Conservation (phyloP, 2,888 invertebrate genomes). For the Cylloceria caligata region DNA sequence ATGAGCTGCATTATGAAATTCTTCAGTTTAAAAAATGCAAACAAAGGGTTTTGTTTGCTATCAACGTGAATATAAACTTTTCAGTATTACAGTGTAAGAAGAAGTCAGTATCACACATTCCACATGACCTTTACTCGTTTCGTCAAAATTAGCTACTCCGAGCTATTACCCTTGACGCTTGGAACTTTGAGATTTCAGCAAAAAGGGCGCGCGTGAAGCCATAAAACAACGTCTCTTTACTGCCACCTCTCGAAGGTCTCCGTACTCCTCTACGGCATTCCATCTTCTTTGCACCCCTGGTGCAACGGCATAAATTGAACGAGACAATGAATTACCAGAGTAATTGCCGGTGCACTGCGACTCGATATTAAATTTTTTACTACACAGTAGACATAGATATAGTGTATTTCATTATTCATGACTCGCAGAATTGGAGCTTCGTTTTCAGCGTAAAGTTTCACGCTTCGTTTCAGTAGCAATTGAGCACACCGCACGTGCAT, state of each 20-base stretch:
- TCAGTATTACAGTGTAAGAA: too few species aligned
- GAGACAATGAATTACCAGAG: slow-evolving; percentile 45
- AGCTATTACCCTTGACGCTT: slow-evolving; percentile 9
- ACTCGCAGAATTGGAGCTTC: background rate
- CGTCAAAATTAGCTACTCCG: slow-evolving; percentile 3
- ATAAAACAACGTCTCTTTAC: slow-evolving; percentile 51
- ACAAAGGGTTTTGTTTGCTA: background rate
- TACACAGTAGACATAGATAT: background rate
- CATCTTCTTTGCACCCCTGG: background rate
- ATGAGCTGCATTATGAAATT: background rate
- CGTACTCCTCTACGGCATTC: slow-evolving; percentile 1
- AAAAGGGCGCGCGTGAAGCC: background rate
- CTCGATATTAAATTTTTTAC: slow-evolving; percentile 28
- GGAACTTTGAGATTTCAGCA: slow-evolving; percentile 38
- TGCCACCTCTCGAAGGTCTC: slow-evolving; percentile 27
- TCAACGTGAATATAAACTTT: too few species aligned
- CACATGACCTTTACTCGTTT: background rate
- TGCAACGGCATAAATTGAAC: slow-evolving; percentile 36
- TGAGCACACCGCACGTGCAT: slow-evolving; percentile 23
- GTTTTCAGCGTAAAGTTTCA: slow-evolving; percentile 8
- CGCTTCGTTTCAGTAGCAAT: slow-evolving; percentile 32
- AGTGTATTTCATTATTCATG: slow-evolving; percentile 28
- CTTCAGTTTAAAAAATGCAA: background rate
- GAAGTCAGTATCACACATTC: background rate
- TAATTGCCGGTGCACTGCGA: slow-evolving; percentile 25